These are phyloP conservation scores for Rallus limicola DNA, from an alignment of 2,113 vertebrate genomes.

Conservation along the genomic window DNA sequence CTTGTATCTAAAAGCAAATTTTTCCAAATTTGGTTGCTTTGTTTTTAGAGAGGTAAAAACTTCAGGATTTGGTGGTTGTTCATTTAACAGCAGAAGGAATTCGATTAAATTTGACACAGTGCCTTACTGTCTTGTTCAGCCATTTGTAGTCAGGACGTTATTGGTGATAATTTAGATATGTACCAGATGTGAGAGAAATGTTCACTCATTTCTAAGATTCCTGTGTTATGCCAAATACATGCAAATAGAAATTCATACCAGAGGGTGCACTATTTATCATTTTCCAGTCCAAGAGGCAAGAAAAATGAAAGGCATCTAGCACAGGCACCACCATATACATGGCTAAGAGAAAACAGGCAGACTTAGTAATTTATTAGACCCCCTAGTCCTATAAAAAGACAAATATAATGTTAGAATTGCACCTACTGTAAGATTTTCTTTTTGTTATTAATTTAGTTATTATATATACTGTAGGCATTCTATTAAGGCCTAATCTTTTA, in stretches of 20 bases:
- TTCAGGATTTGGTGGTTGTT: neutral
- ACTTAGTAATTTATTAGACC: neutral
- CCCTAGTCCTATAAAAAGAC: neutral
- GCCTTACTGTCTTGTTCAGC: neutral
- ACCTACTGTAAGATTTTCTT: neutral
- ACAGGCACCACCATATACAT: neutral
- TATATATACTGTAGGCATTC: neutral
- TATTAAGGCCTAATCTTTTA: neutral
- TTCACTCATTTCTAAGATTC: slow-evolving; percentile 38
- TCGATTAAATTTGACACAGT: neutral
- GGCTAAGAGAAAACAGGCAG: neutral
- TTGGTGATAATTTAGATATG: slow-evolving; percentile 25
- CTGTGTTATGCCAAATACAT: neutral
- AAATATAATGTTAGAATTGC: neutral
- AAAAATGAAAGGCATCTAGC: slow-evolving; percentile 15
- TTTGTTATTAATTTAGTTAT: neutral
- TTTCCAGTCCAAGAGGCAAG: neutral
- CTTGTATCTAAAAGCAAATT: neutral
- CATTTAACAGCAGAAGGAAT: neutral
- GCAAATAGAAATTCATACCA: neutral
- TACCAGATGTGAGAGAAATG: slow-evolving; percentile 40
- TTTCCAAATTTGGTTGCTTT: neutral
- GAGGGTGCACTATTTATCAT: neutral
- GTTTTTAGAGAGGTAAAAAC: neutral
- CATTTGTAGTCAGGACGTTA: neutral